These are phyloP conservation scores for Leucoraja ocellata DNA, from an alignment of 2,797 vertebrate genomes.

Conservation along the genomic window DNA sequence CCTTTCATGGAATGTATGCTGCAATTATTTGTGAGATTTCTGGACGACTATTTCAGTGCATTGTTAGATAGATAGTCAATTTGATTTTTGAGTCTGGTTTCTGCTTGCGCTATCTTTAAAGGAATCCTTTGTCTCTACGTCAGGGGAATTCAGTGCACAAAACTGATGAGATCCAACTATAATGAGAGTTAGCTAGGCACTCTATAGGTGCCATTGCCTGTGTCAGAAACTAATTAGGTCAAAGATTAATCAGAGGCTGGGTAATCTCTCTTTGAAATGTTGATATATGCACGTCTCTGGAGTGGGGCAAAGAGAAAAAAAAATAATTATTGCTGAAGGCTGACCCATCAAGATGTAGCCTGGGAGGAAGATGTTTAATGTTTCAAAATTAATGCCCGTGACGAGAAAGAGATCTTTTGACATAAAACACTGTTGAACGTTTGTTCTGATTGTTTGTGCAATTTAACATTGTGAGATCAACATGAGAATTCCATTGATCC, in stretches of 20 bases:
- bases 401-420: neutral
- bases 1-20: neutral
- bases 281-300: neutral
- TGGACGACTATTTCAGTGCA: neutral
- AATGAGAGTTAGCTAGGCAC: constrained; percentile 4
- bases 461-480: neutral
- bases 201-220: neutral
- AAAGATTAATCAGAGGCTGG: constrained; percentile 14
- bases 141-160: neutral
- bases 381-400: neutral
- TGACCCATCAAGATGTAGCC: constrained; percentile 21
- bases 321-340: neutral
- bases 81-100: constrained; percentile 6
- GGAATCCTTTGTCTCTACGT: neutral
- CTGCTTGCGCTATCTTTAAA: neutral
- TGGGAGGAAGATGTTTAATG: neutral
- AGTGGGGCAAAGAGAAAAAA: neutral
- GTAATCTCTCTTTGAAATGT: constrained; percentile 28
- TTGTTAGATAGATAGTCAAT: neutral
- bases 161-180: neutral
- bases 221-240: constrained; percentile 31
- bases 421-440: neutral
- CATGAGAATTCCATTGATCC: neutral
- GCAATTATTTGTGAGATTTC: neutral
- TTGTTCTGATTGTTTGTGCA: neutral